Evolutionary conservation across 2,113 vertebrate species (phyloP), one percentile per base, ranked within the genome.

Genomic region (Vulpes ferrilata): DNA sequence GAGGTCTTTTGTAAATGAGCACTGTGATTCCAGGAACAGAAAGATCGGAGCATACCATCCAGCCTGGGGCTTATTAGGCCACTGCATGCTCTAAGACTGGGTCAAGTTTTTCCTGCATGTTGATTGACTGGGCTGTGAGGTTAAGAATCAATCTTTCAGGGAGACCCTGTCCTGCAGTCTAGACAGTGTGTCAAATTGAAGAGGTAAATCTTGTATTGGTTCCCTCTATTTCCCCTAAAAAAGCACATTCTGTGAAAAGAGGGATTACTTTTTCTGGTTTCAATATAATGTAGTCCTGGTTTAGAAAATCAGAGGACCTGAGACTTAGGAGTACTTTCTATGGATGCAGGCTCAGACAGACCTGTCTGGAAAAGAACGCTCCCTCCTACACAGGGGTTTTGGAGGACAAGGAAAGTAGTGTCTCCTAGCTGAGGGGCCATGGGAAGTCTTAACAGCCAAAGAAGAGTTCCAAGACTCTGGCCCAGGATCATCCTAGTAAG

Each of bases 221-320:
- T 92, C 60, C 8, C 67, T 53, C 10, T 9, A n/a, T 22, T 83
- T 83, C 7, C 25, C 48, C 9, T 74, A 48, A 57, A 81, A 94
- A 94, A 86, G 59, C 67, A 38, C 4, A 38, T 51, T 82, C 35
- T 32, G 35, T 51, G 38, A 65, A 84, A 67, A 88, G 81, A 95
- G 8, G 11, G 5, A 51, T 19, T 64, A n/a, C 13, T 60, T 69
- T 65, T 74, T 25, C 38, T 89, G 35, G 11, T 80, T 96, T 95
- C 43, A 84, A 19, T 20, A 7, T 38, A 87, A 32, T 25, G 13
- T 35, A 48, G 16, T 64, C 43, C 22, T 73, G 43, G 2, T 78
- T 90, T 95, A 81, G 74, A 90, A 92, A 90, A 78, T n/a, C 71
- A 48, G 67, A 93, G 11, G 74, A 22, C 43, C 59, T 51, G 69